Base-by-base conservation (phyloP, 2,888 invertebrate genomes). In the Dasysyrphus albostriatus region DNA sequence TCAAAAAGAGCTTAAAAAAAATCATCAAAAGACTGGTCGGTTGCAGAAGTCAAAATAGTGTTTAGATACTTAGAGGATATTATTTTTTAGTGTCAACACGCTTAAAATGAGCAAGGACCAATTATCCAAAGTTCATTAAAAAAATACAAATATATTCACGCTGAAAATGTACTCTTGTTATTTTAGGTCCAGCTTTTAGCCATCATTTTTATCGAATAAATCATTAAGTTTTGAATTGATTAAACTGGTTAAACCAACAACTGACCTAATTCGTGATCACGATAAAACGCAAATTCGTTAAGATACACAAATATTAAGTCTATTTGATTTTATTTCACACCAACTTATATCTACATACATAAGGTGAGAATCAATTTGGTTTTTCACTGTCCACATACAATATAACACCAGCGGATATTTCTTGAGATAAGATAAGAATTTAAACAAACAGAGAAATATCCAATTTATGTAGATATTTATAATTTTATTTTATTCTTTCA, bases 401-500 rank as follows among this genome's bases (percentile, higher is more conserved):
- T 67, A 34, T 49, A 67, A 37, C 49, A 49, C 19, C 49, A 65
- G 16, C 12, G 67, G 14, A 19, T 29, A 39, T n/a, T 54, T 51
- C 3, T 49, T 14, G 14, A 14, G 69, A 69, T 69, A 69, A 69
- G 69, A 69, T 69, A 69, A 69, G 1, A 24, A 54, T 54, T 69
- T 39, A 39, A 39, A 69, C 51, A 51, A 39, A 37, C 19, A 67
- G 37, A 67, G 1, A 67, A 51, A 51, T 49, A 24, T 37, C 9
- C 14, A 67, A 32, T 32, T 3, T 6, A n/a, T n/a, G 7, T 44
- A 6, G 19, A 32, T 32, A 47, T 10, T 29, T 16, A 47, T 34
- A 10, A 34, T 19, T 37, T 10, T 49, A 0, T n/a, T 14, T 14
- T 42, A 2, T 24, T n/a, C n/a, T 3, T 8, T 5, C 7, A 19